Conservation (phyloP, 2,888 invertebrate genomes). For the Cephus pulcher region DNA sequence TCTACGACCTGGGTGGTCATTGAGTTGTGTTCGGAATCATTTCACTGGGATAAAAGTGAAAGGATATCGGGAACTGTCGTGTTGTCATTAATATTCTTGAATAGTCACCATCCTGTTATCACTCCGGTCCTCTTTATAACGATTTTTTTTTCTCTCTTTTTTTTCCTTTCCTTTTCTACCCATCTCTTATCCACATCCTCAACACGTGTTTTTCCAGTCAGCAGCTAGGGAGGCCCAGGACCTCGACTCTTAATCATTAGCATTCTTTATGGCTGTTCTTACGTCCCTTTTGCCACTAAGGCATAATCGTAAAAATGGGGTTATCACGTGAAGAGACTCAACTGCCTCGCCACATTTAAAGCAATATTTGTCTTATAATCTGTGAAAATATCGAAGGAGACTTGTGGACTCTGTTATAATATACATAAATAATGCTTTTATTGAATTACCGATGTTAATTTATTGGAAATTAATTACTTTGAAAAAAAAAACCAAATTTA, state of each 20-base stretch:
- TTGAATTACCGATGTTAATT: background rate
- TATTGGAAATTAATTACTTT: background rate
- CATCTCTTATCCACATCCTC: slow-evolving; percentile 16
- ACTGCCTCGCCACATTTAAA: slow-evolving; percentile 4
- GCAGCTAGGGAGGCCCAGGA: slow-evolving; percentile 10
- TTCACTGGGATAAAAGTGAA: background rate
- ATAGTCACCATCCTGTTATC: background rate
- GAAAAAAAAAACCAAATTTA: too few species aligned
- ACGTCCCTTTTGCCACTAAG: slow-evolving; percentile 1
- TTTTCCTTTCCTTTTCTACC: background rate
- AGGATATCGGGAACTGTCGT: background rate
- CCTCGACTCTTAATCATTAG: slow-evolving; percentile 17
- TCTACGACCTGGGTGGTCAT: background rate
- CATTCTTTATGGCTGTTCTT: slow-evolving; percentile 13
- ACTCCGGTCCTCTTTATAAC: background rate
- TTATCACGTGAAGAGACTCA: slow-evolving; percentile 14
- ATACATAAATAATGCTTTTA: background rate
- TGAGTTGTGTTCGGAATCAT: background rate
- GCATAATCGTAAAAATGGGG: slow-evolving; percentile 16
- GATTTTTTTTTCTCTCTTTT: background rate
- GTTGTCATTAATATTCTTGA: slow-evolving; percentile 11
- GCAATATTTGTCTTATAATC: slow-evolving; percentile 17
- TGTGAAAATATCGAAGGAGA: background rate
- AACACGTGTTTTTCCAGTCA: slow-evolving; percentile 22
- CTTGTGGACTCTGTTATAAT: background rate